Percentiles rank a stretch among this genome's conserved stretches.
These are phyloP conservation scores for Hirtodrosophila alboralis DNA, from an alignment of 2,888 invertebrate species.

Conservation along the genomic window DNA sequence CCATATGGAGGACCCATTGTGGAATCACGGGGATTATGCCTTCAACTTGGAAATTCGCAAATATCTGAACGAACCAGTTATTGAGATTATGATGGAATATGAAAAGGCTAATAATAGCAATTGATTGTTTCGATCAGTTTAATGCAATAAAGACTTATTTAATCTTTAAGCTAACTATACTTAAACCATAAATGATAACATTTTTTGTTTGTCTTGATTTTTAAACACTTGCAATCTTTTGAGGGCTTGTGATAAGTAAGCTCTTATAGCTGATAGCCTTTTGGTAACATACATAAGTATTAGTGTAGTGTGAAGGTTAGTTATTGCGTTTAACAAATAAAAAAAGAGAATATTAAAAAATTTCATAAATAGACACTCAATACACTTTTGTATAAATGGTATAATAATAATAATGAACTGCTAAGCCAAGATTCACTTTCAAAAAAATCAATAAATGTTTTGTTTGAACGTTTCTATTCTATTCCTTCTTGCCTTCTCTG, in stretches of 20 bases:
- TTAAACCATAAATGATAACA: too few relatives aligned
- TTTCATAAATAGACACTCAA: too few relatives aligned
- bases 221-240: background rate
- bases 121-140: constrained; percentile 21
- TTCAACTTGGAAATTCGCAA: constrained; percentile 52
- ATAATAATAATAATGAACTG: too few relatives aligned
- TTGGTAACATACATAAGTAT: too few relatives aligned
- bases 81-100: constrained; percentile 61
- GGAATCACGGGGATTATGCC: constrained; percentile 69
- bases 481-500: constrained; percentile 14
- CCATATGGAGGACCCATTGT: constrained; percentile 61
- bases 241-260: constrained; percentile 8
- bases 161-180: constrained; percentile 6
- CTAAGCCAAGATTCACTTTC: background rate
- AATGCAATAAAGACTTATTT: background rate
- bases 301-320: too few relatives aligned
- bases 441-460: background rate
- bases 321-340: too few relatives aligned
- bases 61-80: constrained; percentile 66
- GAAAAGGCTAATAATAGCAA: constrained; percentile 29
- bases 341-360: too few relatives aligned
- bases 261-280: too few relatives aligned
- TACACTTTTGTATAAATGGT: too few relatives aligned
- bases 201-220: background rate
- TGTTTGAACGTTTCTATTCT: constrained; percentile 1